These are phyloP conservation scores for Halocynthia aurantium DNA, from an alignment of 23 tunicate genomes.

Conservation along the genomic window DNA sequence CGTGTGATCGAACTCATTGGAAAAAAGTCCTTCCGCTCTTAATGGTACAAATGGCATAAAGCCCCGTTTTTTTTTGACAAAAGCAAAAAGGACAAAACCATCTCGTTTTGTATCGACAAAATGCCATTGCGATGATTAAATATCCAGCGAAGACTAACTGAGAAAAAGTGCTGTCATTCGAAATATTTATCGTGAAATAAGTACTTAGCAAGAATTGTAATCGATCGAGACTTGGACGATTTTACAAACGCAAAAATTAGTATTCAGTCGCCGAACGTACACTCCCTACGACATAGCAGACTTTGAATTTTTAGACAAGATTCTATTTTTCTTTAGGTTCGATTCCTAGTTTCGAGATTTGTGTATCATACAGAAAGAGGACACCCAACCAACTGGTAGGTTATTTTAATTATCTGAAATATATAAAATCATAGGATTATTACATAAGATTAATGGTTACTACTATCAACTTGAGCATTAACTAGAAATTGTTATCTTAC, in stretches of 20 bases:
- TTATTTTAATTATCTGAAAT: too few species aligned
- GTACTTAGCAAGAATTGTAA: conserved; percentile 15
- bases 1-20: conserved; percentile 3
- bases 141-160: conserved; percentile 13
- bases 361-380: too few species aligned
- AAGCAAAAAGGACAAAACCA: conserved; percentile 6
- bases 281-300: background rate
- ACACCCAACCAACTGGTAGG: too few species aligned
- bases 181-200: conserved; percentile 16
- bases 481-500: too few species aligned
- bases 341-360: too few species aligned
- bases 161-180: conserved; percentile 13
- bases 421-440: too few species aligned
- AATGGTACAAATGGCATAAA: conserved; percentile 33
- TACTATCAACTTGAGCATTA: too few species aligned
- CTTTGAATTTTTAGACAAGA: too few species aligned
- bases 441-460: too few species aligned
- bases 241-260: background rate
- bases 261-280: too few species aligned
- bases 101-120: conserved; percentile 23
- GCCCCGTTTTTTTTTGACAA: conserved; percentile 2
- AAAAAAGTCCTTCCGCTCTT: conserved; percentile 3
- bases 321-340: too few species aligned
- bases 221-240: conserved; percentile 1
- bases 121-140: conserved; percentile 21